Evolutionary conservation across 53 echinoderm and acorn worm genomes (phyloP), one percentile per base, ranked within the genome.

Genomic region (Patiria pectinifera): DNA sequence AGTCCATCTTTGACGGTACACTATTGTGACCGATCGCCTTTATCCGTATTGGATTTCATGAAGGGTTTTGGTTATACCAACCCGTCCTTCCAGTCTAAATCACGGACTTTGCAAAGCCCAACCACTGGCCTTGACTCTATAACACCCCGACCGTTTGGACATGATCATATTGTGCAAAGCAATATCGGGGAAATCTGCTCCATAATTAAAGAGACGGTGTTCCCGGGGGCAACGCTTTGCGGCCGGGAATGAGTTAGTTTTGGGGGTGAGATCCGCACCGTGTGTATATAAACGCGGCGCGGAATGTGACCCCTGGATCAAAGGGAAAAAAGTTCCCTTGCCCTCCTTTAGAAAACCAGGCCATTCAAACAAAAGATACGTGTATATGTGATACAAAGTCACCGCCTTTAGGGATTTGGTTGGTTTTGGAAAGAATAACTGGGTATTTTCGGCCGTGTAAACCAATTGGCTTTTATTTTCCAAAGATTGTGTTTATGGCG

Each of bases 321-420:
- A 71, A 11, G 62, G 19, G 21, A 3, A 53, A 53, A 5, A 53
- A 53, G 53, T 53, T 25, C 58, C 19, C 85, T 45, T 66, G 85
- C 71, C 86, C 71, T 86, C 69, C 19, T 74, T 86, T 23, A 53
- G n/a, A 71, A 48, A 86, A 86, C 74, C 49, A 74, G 86, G 86
- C 86, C 69, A 86, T 72, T 86, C 86, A 74, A 86, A 86, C 86
- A 86, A 86, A 74, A 74, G 70, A 72, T 86, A 49, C 46, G 86
- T 86, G 71, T 48, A 35, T 35, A 86, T 75, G 71, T 86, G 86
- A 72, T 86, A 86, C 86, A 86, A 86, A 49, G 86, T 86, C 71
- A 49, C 74, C 86, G 61, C 86, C 74, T 86, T 72, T 9, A 48
- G 86, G 86, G 53, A 49, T 19, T 71, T 86, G 71, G 47, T 86